These are phyloP conservation scores for Sitodiplosis mosellana DNA, from an alignment of 1,140 invertebrate genomes.

Conservation along the genomic window DNA sequence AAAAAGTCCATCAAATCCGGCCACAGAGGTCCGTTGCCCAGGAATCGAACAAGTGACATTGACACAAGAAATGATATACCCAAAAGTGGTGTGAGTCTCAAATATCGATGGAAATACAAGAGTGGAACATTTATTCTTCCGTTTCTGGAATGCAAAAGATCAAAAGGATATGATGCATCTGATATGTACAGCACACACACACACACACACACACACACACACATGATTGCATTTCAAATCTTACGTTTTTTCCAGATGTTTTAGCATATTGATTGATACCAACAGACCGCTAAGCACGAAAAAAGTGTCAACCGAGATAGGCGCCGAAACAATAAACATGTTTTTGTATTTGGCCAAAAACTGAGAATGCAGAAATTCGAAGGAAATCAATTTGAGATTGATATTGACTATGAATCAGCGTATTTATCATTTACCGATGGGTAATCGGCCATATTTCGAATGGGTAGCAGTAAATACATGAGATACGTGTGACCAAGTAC, in stretches of 20 bases:
- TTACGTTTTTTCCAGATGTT: not conserved
- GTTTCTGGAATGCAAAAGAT: too few relatives aligned
- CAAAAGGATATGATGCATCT: not conserved
- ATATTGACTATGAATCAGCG: too few relatives aligned
- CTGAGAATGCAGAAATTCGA: not conserved
- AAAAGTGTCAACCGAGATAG: not conserved
- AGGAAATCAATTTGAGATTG: not conserved
- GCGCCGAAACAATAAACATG: not conserved
- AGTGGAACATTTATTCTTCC: too few relatives aligned
- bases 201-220: too few relatives aligned
- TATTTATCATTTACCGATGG: not conserved
- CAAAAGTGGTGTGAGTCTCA: too few relatives aligned
- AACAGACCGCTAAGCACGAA: not conserved
- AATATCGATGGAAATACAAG: too few relatives aligned
- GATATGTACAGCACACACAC: not conserved
- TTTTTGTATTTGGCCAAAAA: not conserved
- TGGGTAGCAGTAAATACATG: not conserved
- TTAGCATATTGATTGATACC: not conserved
- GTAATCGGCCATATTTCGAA: not conserved
- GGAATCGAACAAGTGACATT: too few relatives aligned
- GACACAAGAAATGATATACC: too few relatives aligned
- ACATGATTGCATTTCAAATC: too few relatives aligned
- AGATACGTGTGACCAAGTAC: conserved; percentile 1
- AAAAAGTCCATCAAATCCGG: too few relatives aligned
- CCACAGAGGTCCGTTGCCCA: too few relatives aligned